These are phyloP conservation scores for Drosophila kokeensis DNA, from an alignment of 2,888 invertebrate species.

Conservation along the genomic window DNA sequence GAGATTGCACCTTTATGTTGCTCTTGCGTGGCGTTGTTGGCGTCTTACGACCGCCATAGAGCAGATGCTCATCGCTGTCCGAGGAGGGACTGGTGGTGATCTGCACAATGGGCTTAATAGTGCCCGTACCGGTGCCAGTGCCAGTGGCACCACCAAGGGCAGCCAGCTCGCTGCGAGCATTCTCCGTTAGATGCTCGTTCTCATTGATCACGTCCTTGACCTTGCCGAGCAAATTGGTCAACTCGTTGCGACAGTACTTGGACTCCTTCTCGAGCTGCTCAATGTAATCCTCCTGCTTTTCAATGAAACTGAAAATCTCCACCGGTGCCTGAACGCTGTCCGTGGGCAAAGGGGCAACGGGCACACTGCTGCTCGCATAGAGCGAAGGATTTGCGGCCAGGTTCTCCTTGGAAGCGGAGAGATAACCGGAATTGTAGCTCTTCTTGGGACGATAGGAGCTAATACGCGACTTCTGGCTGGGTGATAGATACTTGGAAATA, in stretches of 20 bases:
- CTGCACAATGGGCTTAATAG: slow-evolving; percentile 23
- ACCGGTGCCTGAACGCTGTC: slow-evolving; percentile 86
- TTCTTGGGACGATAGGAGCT: slow-evolving; percentile 74
- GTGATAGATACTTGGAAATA: slow-evolving; percentile 84
- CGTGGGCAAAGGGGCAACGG: slow-evolving; percentile 59
- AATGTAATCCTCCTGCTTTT: slow-evolving; percentile 94
- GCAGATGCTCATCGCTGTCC: slow-evolving; percentile 85
- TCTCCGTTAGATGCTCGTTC: slow-evolving; percentile 92
- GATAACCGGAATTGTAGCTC: slow-evolving; percentile 57
- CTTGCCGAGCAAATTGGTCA: slow-evolving; percentile 91
- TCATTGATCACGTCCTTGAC: slow-evolving; percentile 94
- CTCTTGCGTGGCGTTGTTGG: slow-evolving; percentile 66
- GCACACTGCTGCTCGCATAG: slow-evolving; percentile 55
- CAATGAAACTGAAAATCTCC: slow-evolving; percentile 92
- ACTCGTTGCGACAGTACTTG: slow-evolving; percentile 92
- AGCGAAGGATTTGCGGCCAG: slow-evolving; percentile 61
- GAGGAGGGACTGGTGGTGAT: slow-evolving; percentile 86
- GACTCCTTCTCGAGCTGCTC: slow-evolving; percentile 94
- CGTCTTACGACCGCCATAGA: slow-evolving; percentile 53
- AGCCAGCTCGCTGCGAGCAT: slow-evolving; percentile 90
- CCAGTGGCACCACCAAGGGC: slow-evolving; percentile 84
- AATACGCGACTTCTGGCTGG: slow-evolving; percentile 81
- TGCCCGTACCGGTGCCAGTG: slow-evolving; percentile 46
- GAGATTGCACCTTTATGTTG: slow-evolving; percentile 67
- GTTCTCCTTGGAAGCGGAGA: slow-evolving; percentile 81